phyloP scores from a whole-genome alignment of 2,113 vertebrate species.

The Coreoperca whiteheadi region DNA sequence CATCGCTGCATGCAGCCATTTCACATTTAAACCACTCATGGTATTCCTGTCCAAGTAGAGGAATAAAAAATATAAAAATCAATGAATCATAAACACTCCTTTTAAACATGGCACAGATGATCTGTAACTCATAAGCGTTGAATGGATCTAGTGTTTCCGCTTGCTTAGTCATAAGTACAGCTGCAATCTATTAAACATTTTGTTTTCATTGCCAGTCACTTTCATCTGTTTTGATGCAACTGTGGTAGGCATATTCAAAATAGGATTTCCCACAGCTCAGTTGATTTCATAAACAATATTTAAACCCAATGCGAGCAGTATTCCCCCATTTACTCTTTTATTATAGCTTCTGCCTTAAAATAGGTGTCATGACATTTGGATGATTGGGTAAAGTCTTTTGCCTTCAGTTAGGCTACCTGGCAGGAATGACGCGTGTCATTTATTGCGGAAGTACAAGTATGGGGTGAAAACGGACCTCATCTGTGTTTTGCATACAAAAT shows the following conservation, averaged over 20 bases:
- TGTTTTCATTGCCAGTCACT: constrained; percentile 7
- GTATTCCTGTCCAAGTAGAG: neutral
- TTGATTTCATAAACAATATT: constrained; percentile 6
- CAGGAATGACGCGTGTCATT: neutral
- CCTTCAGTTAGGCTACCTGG: neutral
- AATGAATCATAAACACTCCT: neutral
- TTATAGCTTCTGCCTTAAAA: neutral
- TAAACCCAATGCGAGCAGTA: neutral
- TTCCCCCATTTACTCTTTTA: neutral
- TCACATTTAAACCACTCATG: neutral
- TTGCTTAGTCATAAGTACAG: constrained; percentile 30
- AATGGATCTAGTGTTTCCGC: constrained; percentile 19
- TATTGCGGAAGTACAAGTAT: neutral
- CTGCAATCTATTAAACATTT: constrained; percentile 37
- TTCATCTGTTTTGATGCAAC: constrained; percentile 1
- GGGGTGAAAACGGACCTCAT: neutral
- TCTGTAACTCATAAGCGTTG: neutral
- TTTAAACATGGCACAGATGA: constrained; percentile 8
- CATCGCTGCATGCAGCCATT: neutral
- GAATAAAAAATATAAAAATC: neutral
- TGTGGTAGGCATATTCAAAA: constrained; percentile 1
- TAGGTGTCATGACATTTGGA: neutral
- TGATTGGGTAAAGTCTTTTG: neutral
- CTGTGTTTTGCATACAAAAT: constrained; percentile 8
- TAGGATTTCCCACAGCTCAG: neutral